These are phyloP conservation scores for Mastigias papua DNA, from an alignment of 30 jellyfish, hydroid and myxozoan genomes.

Conservation along the genomic window DNA sequence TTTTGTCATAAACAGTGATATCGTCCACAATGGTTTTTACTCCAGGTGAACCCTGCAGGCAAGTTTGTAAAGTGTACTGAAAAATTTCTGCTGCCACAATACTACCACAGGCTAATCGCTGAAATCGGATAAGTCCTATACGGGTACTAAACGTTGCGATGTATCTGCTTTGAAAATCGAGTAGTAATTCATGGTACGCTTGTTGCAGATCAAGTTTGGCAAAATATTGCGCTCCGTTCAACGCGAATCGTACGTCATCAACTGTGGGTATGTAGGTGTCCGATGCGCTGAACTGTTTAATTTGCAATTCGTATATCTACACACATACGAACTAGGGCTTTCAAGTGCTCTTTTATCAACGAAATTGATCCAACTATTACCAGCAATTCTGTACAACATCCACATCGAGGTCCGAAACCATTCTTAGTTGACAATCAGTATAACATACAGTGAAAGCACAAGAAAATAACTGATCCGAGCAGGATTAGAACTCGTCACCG, in stretches of 20 bases:
- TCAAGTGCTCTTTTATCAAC: no score
- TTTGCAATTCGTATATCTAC: conserved; percentile 71
- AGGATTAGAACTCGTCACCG: no score
- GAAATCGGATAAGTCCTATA: conserved; percentile 17
- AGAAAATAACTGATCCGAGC: no score
- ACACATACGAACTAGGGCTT: conserved; percentile 45
- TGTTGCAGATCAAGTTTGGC: conserved; percentile 64
- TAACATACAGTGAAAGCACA: no score
- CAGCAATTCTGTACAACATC: no score
- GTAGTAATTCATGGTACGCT: background rate
- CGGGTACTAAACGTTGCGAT: conserved; percentile 47
- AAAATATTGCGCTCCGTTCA: conserved; percentile 50
- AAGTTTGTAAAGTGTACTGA: conserved; percentile 42
- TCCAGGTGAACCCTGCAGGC: background rate
- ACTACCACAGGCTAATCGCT: conserved; percentile 42
- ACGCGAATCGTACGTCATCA: conserved; percentile 14
- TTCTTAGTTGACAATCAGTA: no score
- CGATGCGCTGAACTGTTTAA: conserved; percentile 44
- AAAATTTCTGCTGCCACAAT: conserved; percentile 61
- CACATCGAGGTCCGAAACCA: no score
- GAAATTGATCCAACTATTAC: no score
- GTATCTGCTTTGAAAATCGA: conserved; percentile 22
- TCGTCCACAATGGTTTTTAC: background rate
- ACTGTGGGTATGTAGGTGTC: conserved; percentile 70
- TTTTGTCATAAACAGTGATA: background rate